A percentile compares a stretch with the other conserved stretches of the same genome.
Conservation (phyloP, 1,140 invertebrate species). For the Tetragonula clypearis region DNA sequence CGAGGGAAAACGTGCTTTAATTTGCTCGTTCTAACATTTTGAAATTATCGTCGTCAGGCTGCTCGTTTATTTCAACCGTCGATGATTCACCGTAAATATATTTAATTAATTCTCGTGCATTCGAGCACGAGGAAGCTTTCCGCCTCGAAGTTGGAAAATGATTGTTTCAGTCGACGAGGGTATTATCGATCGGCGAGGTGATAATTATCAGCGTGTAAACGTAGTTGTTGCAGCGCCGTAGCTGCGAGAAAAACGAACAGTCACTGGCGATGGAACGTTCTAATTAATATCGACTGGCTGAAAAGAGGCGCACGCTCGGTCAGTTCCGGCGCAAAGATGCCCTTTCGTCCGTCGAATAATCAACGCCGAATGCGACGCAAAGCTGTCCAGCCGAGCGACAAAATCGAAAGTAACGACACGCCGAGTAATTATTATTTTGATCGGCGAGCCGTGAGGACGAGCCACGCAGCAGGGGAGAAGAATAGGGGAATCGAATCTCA, state of each 20-base stretch:
- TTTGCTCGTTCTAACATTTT: neutral
- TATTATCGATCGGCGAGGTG: neutral
- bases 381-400: slow-evolving; percentile 27
- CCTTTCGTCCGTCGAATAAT: slow-evolving; percentile 52
- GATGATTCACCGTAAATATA: neutral
- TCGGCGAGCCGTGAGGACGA: slow-evolving; percentile 61
- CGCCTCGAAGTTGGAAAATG: neutral
- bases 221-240: neutral
- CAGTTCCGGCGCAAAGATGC: slow-evolving; percentile 12
- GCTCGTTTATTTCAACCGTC: neutral
- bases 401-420: slow-evolving; percentile 63
- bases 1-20: neutral
- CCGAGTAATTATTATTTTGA: slow-evolving; percentile 75
- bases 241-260: slow-evolving; percentile 14
- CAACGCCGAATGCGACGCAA: slow-evolving; percentile 20
- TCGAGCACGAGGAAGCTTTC: neutral
- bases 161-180: neutral
- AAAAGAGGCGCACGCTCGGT: slow-evolving; percentile 40
- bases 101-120: neutral
- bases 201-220: neutral
- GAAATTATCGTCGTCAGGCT: neutral
- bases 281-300: slow-evolving; percentile 55
- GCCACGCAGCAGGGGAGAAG: neutral
- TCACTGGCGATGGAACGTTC: slow-evolving; percentile 15
- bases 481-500: slow-evolving; percentile 40